Conservation (phyloP, 2,113 vertebrate species). For the Gambusia holbrooki region DNA sequence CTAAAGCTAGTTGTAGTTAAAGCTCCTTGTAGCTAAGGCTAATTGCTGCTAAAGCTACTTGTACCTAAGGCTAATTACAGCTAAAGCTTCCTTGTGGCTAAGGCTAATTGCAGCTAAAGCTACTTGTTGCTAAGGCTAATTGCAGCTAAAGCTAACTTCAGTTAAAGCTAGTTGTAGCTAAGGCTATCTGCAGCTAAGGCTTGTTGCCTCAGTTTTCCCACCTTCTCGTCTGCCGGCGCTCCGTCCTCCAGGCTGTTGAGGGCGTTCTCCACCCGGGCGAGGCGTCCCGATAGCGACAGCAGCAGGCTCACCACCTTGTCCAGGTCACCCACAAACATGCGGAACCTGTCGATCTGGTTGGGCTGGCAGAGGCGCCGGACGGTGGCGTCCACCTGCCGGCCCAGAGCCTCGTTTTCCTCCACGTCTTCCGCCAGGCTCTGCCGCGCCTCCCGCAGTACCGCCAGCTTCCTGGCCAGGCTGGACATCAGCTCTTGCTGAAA, state of each 20-base stretch:
- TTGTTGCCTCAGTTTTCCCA: conserved; percentile 42
- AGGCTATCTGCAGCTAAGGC: too few relatives aligned
- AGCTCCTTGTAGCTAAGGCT: too few relatives aligned
- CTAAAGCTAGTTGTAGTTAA: too few relatives aligned
- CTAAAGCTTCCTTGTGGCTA: too few relatives aligned
- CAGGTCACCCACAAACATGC: conserved; percentile 96
- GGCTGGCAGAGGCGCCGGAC: conserved; percentile 92
- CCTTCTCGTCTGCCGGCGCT: conserved; percentile 86
- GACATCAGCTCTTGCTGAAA: conserved; percentile 93
- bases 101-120: too few relatives aligned
- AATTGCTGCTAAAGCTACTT: too few relatives aligned
- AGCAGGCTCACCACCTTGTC: conserved; percentile 98
- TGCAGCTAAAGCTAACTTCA: too few relatives aligned
- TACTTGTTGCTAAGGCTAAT: too few relatives aligned
- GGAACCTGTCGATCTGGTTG: conserved; percentile 96
- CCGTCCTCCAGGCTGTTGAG: conserved; percentile 92
- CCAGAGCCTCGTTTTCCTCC: conserved; percentile 90
- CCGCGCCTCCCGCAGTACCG: conserved; percentile 89
- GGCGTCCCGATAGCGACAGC: conserved; percentile 91
- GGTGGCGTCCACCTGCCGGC: conserved; percentile 88
- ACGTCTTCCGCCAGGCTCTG: conserved; percentile 93
- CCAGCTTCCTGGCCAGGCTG: conserved; percentile 93
- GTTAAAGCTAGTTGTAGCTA: too few relatives aligned
- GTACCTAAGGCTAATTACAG: too few relatives aligned
- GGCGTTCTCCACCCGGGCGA: conserved; percentile 96